These are phyloP conservation scores for Agapornis canus DNA, from an alignment of 2,797 vertebrate genomes.

Conservation along the genomic window DNA sequence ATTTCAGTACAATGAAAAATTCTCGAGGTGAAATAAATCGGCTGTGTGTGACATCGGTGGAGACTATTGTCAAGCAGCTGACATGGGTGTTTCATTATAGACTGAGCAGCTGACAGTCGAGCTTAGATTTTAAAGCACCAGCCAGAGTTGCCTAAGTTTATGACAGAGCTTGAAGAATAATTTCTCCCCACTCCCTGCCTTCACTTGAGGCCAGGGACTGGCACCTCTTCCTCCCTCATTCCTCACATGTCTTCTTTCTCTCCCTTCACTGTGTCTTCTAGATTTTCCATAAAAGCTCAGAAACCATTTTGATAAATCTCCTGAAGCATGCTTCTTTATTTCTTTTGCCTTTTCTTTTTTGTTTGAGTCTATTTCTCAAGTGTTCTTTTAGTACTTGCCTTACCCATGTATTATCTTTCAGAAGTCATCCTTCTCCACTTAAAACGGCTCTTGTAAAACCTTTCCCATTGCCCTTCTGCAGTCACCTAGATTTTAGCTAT, in stretches of 20 bases:
- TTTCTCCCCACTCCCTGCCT: background rate
- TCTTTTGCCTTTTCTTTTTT: background rate
- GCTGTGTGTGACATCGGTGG: background rate
- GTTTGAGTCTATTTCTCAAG: background rate
- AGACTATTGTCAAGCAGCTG: background rate
- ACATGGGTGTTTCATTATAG: background rate
- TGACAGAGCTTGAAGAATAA: background rate
- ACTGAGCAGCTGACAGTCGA: background rate
- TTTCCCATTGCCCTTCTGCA: background rate
- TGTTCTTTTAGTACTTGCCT: background rate
- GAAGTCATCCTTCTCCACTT: background rate
- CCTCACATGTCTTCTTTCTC: background rate
- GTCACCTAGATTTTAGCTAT: background rate
- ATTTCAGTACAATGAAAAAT: background rate
- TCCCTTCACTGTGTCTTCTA: background rate
- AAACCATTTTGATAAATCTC: background rate
- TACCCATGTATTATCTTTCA: background rate
- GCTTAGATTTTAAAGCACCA: background rate
- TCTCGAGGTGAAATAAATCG: background rate
- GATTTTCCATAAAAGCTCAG: background rate
- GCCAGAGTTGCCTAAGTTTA: background rate
- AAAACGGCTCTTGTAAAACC: background rate
- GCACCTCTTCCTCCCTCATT: background rate
- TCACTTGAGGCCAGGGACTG: background rate
- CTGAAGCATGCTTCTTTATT: background rate